These are phyloP conservation scores for Achatina immaculata DNA, from an alignment of 1,140 invertebrate species.

Conservation along the genomic window DNA sequence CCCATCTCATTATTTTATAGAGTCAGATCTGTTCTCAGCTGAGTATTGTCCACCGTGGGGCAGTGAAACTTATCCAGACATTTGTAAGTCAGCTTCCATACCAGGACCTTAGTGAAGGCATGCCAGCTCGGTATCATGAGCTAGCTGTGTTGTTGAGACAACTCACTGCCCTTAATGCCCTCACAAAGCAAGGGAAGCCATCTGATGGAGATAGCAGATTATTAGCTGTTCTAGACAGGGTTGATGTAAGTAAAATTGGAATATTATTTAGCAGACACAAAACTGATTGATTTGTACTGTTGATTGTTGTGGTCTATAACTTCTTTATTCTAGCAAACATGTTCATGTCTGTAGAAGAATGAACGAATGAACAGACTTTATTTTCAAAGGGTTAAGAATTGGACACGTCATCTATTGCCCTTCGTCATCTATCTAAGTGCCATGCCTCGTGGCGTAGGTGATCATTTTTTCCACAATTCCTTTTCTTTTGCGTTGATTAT, in stretches of 20 bases:
- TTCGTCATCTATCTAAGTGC: no score
- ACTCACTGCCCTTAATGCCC: constrained; percentile 51
- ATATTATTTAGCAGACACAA: no score
- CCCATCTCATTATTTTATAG: constrained; percentile 46
- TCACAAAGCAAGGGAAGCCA: constrained; percentile 45
- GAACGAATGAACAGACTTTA: no score
- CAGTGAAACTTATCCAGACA: constrained; percentile 57
- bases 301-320: no score
- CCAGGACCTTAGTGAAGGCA: constrained; percentile 55
- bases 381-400: no score
- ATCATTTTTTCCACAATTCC: no score
- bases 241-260: constrained; percentile 31
- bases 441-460: no score
- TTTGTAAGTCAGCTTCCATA: constrained; percentile 61
- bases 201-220: constrained; percentile 15
- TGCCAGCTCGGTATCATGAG: constrained; percentile 59
- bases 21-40: constrained; percentile 54
- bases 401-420: no score
- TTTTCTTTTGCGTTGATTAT: no score
- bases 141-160: constrained; percentile 56
- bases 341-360: no score
- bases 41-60: constrained; percentile 55
- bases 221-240: constrained; percentile 8
- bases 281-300: no score
- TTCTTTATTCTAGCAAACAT: no score